These are phyloP conservation scores for Bambusicola thoracicus DNA, from an alignment of 2,113 vertebrate species.

Conservation along the genomic window DNA sequence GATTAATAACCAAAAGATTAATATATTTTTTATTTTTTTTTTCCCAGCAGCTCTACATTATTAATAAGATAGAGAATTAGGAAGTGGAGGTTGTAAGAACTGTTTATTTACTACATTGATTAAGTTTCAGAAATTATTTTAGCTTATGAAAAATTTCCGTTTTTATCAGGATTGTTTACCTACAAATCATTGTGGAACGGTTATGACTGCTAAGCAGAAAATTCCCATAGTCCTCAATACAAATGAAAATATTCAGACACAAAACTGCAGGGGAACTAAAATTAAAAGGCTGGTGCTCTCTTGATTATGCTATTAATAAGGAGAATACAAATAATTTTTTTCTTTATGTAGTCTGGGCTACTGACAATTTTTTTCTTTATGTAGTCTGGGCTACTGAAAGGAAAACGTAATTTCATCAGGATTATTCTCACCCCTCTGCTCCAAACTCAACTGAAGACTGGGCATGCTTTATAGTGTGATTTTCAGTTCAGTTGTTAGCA, in stretches of 20 bases:
- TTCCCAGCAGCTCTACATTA: background rate
- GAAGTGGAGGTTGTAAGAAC: background rate
- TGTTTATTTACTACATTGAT: background rate
- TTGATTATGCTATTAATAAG: background rate
- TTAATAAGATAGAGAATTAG: background rate
- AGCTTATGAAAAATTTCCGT: background rate
- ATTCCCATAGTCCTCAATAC: background rate
- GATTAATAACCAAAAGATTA: background rate
- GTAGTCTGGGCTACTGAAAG: background rate
- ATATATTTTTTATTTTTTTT: background rate
- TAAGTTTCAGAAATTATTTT: background rate
- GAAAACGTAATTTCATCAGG: background rate
- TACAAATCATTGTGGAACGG: background rate
- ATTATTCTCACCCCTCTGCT: background rate
- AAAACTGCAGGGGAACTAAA: background rate
- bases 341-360: background rate
- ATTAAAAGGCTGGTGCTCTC: background rate
- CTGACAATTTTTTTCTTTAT: background rate
- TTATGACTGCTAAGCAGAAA: background rate
- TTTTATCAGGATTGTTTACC: background rate
- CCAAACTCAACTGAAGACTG: background rate
- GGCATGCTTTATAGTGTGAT: background rate
- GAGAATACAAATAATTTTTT: background rate
- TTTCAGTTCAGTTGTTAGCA: background rate
- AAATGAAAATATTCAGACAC: background rate